Evolutionary conservation across 1,140 invertebrate species (phyloP), one percentile per base, ranked within the genome.

Genomic region (Apis florea): DNA sequence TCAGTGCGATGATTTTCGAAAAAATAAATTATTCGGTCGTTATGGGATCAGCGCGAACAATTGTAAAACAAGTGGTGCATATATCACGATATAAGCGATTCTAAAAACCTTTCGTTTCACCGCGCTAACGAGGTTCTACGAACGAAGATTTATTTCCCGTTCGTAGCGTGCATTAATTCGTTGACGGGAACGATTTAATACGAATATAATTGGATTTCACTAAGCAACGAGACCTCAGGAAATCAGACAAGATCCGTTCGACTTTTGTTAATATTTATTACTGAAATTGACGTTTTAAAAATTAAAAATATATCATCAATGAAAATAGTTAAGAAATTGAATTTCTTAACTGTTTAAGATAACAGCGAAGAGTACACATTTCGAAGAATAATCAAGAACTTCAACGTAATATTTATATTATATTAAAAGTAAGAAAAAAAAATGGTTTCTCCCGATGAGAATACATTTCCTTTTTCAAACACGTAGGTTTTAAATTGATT

Each of bases 141-240:
- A 24, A 21, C 49, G n/a, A 51, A 68, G 67, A 68, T 68, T 68
- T 68, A 68, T 68, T 51, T 68, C 13, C n/a, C 67, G 49, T 53
- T 24, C 67, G 67, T 49, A 26, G 49, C 21, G 13, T n/a, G 67
- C 47, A 24, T 68, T 68, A 53, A 68, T 53, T 68, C 67, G 67
- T 21, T 8, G 49, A 24, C n/a, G 67, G n/a, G 21, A 24, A 68
- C 67, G 49, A 68, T 68, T 68, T 68, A 68, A 68, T 68, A 49
- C 67, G 47, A 51, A 68, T 49, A 68, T 68, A 68, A 68, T 68
- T 68, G 67, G 67, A 68, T 51, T 64, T 47, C n/a, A 24, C 21
- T n/a, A 21, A 68, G 47, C n/a, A n/a, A 51, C 47, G 12, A 24
- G 11, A 68, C 21, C 21, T 47, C 47, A n/a, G 66, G 66, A 51